Evolutionary conservation across 2,797 vertebrate species (phyloP).

Genomic region (Bovichtus variegatus): DNA sequence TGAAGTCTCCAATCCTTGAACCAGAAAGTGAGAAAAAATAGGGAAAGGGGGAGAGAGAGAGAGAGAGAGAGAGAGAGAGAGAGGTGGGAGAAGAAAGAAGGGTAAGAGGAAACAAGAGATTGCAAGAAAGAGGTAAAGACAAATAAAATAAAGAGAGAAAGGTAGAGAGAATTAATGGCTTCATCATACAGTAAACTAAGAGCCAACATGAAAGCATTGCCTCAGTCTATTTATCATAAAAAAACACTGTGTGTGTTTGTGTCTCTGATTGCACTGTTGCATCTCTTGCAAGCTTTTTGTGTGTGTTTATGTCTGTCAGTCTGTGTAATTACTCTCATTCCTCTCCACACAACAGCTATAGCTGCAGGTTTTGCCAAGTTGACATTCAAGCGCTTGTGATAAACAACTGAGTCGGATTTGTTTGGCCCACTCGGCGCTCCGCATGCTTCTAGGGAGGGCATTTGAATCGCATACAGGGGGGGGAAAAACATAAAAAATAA

Average conservation of each 20-base stretch:
- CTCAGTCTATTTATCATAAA: constrained; percentile 76
- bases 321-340: constrained; percentile 74
- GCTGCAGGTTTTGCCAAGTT: constrained; percentile 78
- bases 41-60: constrained; percentile 12
- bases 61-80: background rate
- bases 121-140: constrained; percentile 23
- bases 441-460: constrained; percentile 67
- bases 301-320: constrained; percentile 68
- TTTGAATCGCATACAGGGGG: constrained; percentile 34
- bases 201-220: constrained; percentile 84
- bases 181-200: constrained; percentile 72
- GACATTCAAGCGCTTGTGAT: constrained; percentile 68
- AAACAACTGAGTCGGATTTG: constrained; percentile 76
- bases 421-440: constrained; percentile 48
- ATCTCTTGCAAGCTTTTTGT: constrained; percentile 54
- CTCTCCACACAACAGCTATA: constrained; percentile 61
- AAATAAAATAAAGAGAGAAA: constrained; percentile 48
- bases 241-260: constrained; percentile 52
- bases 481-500: background rate
- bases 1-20: constrained; percentile 70
- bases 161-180: constrained; percentile 73
- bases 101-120: constrained; percentile 24
- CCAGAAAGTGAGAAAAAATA: constrained; percentile 51
- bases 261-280: constrained; percentile 65
- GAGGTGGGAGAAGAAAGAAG: constrained; percentile 30